These are phyloP conservation scores for Alligator sinensis DNA, from an alignment of 2,113 vertebrate genomes.

Conservation along the genomic window DNA sequence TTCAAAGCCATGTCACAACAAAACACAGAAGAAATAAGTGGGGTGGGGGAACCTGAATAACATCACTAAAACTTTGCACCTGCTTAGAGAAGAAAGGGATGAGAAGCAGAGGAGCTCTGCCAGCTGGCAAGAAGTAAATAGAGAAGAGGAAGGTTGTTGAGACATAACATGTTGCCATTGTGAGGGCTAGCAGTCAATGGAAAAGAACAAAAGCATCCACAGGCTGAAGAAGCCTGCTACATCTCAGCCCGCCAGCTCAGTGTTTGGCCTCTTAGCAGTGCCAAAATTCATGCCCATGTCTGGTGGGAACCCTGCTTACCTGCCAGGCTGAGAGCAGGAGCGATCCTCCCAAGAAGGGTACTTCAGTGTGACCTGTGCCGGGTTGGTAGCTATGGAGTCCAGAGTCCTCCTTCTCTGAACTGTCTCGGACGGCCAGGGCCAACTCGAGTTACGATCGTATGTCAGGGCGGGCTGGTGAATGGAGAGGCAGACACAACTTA, in stretches of 20 bases:
- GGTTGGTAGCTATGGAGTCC: neutral
- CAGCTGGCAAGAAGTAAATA: neutral
- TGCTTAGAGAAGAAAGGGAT: neutral
- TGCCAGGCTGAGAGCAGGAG: neutral
- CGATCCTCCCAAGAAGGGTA: neutral
- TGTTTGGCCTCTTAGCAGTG: neutral
- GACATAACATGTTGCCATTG: neutral
- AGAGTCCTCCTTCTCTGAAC: neutral
- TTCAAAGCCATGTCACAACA: neutral
- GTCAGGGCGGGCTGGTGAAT: too few species aligned
- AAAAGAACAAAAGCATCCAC: neutral
- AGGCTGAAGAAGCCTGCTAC: neutral
- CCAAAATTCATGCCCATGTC: neutral
- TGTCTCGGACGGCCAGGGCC: too few species aligned
- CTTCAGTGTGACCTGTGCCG: accelerated
- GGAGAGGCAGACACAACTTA: too few species aligned
- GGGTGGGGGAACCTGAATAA: neutral
- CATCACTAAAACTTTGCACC: neutral
- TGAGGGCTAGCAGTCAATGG: neutral
- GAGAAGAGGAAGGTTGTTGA: neutral
- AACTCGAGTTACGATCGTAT: too few species aligned
- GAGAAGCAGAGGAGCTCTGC: neutral
- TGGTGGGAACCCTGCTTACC: neutral
- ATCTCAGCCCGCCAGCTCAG: neutral
- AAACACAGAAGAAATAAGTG: neutral